Evolutionary conservation across 1,140 invertebrate genomes (phyloP), one percentile per base, ranked within the genome.

Genomic region (Drosophila lowei): DNA sequence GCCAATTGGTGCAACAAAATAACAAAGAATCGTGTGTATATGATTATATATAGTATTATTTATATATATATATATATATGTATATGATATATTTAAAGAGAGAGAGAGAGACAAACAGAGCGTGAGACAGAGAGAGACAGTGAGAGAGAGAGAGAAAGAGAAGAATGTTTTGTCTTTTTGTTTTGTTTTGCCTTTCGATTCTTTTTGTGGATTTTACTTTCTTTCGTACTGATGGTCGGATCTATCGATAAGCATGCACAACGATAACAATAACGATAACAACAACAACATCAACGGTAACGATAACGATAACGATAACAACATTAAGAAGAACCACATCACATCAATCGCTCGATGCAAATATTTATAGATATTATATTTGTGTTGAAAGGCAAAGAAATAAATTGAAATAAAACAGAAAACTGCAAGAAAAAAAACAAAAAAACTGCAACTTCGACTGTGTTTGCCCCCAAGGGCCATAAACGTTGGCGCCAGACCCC

Each of bases 181-280:
- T 18, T 7, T 65, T 30, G 52, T 41, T 57, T 44, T 64, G 43
- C 34, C 44, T 63, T 66, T 25, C 46, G 47, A 25, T 62, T 60
- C 47, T 30, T 47, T 52, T 46, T 43, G 16, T 25, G 21, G 53
- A 23, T 41, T 56, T 55, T 25, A 15, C 21, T 41, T 56, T 56
- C 41, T 56, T 43, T 21, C 30, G 47, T 72, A 48, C 49, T 73
- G 66, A 38, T 34, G 28, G 28, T 53, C n/a, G 34, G 34, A 38
- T 52, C 52, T 56, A 85, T 84, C 63, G 77, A 85, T 85, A 85
- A 85, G 61, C 81, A 86, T 85, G 81, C 71, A 67, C 28, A 78
- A 70, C 59, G 68, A 64, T 42, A 76, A 67, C 61, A 53, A 54
- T 58, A 50, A 79, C 59, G 54, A 72, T 55, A 73, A 41, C 54